These are phyloP conservation scores for Chaetodon trifasciatus DNA, from an alignment of 2,797 vertebrate species.

Conservation along the genomic window DNA sequence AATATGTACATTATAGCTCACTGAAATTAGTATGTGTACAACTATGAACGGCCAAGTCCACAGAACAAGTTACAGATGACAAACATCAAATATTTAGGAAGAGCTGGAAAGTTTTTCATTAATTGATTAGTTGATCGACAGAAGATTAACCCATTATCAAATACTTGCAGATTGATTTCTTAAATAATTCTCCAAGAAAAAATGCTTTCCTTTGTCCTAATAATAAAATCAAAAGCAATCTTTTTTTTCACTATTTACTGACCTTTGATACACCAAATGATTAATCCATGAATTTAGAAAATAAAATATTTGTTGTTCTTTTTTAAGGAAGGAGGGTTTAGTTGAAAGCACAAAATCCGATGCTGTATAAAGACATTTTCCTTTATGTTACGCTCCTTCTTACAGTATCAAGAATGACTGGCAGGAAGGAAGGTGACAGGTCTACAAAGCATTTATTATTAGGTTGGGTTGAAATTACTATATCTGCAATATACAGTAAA, in stretches of 20 bases:
- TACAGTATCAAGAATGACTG: neutral
- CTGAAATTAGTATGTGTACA: neutral
- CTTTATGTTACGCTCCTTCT: neutral
- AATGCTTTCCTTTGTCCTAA: neutral
- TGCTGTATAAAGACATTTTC: too few species aligned
- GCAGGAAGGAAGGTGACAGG: neutral
- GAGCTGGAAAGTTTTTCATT: neutral
- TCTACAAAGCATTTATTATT: too few species aligned
- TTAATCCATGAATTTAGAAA: too few species aligned
- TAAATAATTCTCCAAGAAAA: neutral
- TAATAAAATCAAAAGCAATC: too few species aligned
- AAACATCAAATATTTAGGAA: neutral
- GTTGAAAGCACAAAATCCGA: too few species aligned
- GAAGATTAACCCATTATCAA: neutral
- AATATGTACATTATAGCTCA: neutral
- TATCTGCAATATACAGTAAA: neutral
- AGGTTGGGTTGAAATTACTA: neutral
- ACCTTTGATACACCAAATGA: too few species aligned
- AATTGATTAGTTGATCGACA: neutral
- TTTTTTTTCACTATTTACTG: too few species aligned
- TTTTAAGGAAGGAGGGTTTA: too few species aligned
- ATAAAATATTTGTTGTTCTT: too few species aligned
- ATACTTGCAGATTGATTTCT: neutral
- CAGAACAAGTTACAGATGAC: neutral
- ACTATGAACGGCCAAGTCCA: neutral